These are phyloP conservation scores for Eleutherodactylus coqui DNA, from an alignment of 2,797 vertebrate species.

Conservation along the genomic window DNA sequence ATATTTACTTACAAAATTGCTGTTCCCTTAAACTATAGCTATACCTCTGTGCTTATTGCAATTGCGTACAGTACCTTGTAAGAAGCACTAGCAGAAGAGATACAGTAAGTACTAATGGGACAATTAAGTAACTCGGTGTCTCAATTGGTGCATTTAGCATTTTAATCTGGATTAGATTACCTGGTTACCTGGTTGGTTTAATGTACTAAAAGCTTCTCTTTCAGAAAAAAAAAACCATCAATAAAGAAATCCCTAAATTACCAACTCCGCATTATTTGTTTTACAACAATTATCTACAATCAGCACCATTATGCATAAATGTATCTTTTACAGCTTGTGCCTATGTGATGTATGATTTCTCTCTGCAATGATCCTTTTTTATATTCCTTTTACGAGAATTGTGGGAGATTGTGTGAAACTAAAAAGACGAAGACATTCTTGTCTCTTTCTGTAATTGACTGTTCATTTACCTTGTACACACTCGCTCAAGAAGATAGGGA, in stretches of 20 bases:
- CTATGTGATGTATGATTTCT: not conserved
- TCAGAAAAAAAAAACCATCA: not conserved
- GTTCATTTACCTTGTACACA: not conserved
- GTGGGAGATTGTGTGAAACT: not conserved
- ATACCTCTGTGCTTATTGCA: too few species aligned
- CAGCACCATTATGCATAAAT: not conserved
- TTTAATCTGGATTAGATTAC: not conserved
- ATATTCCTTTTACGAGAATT: not conserved
- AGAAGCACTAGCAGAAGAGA: not conserved
- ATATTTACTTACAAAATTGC: too few species aligned
- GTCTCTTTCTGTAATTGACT: not conserved
- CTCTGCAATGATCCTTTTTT: not conserved
- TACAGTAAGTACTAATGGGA: not conserved
- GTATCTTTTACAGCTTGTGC: not conserved
- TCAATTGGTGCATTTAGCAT: not conserved
- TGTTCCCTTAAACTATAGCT: too few species aligned
- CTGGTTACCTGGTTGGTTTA: not conserved
- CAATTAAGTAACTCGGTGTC: not conserved
- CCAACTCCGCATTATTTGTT: not conserved
- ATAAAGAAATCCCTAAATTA: not conserved
- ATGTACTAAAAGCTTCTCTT: not conserved
- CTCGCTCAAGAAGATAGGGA: not conserved
- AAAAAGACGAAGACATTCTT: not conserved
- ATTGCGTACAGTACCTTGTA: not conserved
- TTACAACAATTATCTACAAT: not conserved